Evolutionary conservation across 37 sponge, comb jelly and placozoan genomes (phyloP), one percentile per base, ranked within the genome.

Genomic region (Mnemiopsis leidyi): DNA sequence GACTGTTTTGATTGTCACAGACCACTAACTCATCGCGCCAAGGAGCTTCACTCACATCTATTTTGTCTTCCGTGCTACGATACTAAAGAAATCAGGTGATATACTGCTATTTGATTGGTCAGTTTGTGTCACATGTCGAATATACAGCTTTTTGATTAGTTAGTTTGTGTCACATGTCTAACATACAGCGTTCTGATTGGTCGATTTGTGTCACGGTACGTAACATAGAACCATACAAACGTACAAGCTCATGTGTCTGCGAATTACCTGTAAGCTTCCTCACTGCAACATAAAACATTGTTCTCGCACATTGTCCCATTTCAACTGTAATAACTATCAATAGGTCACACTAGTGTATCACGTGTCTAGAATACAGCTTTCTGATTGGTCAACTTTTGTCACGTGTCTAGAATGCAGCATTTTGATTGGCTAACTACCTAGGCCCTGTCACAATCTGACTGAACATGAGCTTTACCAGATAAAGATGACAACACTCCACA

Each of bases 1-100:
- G 95, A 96, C 92, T 98, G 99, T 93, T 75, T 92, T 68, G 94
- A 95, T 40, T 98, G 97, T 93, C 75, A 71, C 75, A 13, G 75
- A 18, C 75, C 75, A 7, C 75, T 71, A 25, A 71, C 75, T 71
- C 75, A 71, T 25, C 75, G 30, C 21, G 75, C 75, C n/a, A 71
- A 71, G n/a, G 75, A 71, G n/a, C 75, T 71, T 5, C 75, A 71
- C n/a, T n/a, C 75, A 7, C 75, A 71, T 79, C 82, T 79, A 35
- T 79, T 79, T 36, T 79, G 82, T 23, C 3, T 35, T 5, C 82
- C 23, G 36, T 79, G 82, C 34, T 79, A 79, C 82, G 82, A 79
- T 36, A 79, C 82, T 29, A 79, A 79, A 36, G 82, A 79, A 32
- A 79, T 79, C 35, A 79, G 82, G 82, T 79, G 29, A 25, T 69